Percentiles rank a stretch among this genome's conserved stretches.
Conservation (phyloP, 2,888 invertebrate genomes). For the Lydus trimaculatus region DNA sequence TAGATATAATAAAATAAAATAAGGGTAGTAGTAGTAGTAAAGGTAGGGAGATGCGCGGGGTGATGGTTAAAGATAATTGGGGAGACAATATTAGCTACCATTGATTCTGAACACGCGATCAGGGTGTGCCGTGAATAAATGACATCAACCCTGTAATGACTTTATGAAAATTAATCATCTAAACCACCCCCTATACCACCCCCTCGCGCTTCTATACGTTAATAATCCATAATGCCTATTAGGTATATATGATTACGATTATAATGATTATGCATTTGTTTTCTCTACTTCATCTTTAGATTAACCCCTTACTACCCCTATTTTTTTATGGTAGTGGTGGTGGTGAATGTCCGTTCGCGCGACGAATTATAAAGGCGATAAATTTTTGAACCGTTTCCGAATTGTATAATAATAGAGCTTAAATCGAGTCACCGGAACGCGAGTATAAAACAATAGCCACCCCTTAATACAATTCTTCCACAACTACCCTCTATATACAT, state of each 20-base stretch:
- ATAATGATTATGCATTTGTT: constrained; percentile 6
- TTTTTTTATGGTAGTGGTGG: background rate
- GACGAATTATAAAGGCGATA: constrained; percentile 48
- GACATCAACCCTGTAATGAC: constrained; percentile 50
- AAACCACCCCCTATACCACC: constrained; percentile 13
- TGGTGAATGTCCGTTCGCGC: constrained; percentile 22
- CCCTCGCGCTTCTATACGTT: constrained; percentile 31
- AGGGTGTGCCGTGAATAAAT: constrained; percentile 48
- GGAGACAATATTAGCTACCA: constrained; percentile 52
- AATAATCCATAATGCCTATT: constrained; percentile 46
- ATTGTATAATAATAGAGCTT: constrained; percentile 48
- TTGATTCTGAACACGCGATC: constrained; percentile 54
- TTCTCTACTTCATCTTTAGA: background rate
- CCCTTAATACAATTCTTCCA: constrained; percentile 52
- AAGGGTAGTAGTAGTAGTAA: too few relatives aligned
- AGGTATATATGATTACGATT: constrained; percentile 16
- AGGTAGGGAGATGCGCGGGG: background rate
- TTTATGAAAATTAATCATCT: constrained; percentile 53
- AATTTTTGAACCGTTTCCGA: constrained; percentile 55
- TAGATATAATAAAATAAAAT: background rate
- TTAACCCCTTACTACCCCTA: background rate
- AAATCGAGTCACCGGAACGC: constrained; percentile 54
- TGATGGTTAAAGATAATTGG: constrained; percentile 40
- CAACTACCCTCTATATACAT: background rate
- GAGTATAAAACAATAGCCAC: constrained; percentile 29